Evolutionary conservation across 53 echinoderm and acorn worm species (phyloP), one percentile per base, ranked within the genome.

Genomic region (Hippasteria phrygiana): DNA sequence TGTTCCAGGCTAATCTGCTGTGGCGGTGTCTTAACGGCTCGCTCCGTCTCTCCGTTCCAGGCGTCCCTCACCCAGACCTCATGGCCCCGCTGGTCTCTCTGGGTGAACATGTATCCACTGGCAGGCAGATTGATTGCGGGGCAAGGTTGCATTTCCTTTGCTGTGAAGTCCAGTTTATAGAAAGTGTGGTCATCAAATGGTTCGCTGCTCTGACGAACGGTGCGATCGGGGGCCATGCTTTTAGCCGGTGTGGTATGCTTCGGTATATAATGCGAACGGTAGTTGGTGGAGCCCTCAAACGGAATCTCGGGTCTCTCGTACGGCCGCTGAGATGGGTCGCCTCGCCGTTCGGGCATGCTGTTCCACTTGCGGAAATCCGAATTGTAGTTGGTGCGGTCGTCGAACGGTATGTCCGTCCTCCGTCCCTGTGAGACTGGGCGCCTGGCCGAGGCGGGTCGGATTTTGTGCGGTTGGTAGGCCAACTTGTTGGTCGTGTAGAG

Each of bases 161-260:
- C 96, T 10, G 93, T 94, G 77, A 94, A 99, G 71, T 96, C 96
- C 28, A 92, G 64, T 67, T 99, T 99, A 64, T 99, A 99, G 94
- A 94, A 94, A 28, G 99, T 99, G 86, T 96, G 99, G 62, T 99
- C 99, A 62, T 99, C 99, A 81, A 99, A 99, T 27, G 99, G 99
- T 20, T 94, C 94, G 4, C 87, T 73, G 80, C 96, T 99, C 18
- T 88, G 32, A 3, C 91, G 87, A 1, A 96, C 96, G 22, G 91
- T 75, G 90, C 96, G 93, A 82, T 90, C 88, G 8, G 99, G 99
- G 50, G 88, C 99, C 89, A 91, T 86, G 87, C 96, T 96, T 42
- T 75, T 92, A 5, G 91, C 94, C 34, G 96, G 93, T 5, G 62
- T 55, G 32, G 94, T 89, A 13, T 89, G 90, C 79, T 99, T 99